Base-by-base conservation (phyloP, 2,888 invertebrate genomes). In the Pseudococcus longispinus region DNA sequence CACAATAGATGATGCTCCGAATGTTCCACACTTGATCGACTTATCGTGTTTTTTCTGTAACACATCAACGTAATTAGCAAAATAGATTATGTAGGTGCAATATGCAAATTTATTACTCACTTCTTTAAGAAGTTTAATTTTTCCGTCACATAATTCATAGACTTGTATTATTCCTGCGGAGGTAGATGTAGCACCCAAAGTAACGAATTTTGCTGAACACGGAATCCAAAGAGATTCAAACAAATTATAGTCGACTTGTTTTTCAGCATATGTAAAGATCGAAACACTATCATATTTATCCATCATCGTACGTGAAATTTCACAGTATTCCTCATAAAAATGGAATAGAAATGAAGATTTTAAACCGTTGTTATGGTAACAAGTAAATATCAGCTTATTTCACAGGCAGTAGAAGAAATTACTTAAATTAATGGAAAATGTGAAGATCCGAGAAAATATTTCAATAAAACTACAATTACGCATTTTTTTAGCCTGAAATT, bases 211-310 rank as follows among this genome's bases (percentile, higher is more conserved):
- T 0, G 98, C 96, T 3, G 97, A 97, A 90, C 95, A 95, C 0
- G 98, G 98, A 89, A 98, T 94, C 98, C 98, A 98, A 91, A 96
- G 96, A n/a, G 95, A 94, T 90, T 98, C 98, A 90, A 96, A 97
- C 32, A 97, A 91, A 0, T 96, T 96, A 91, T 96, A 98, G 90
- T 95, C 94, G 1, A 97, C 91, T 29, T 94, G 92, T 90, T 95
- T 95, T 90, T 97, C 95, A 51, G 95, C 93, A 90, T 98, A 97
- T 87, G 95, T 94, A 89, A 98, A 96, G 89, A 98, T 95, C 91
- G 97, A 97, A 0, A 98, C 97, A 89, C 96, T 97, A 83, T 88
- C 87, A 60, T 87, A 87, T 87, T 87, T 87, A 13, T 80, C 74
- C 87, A 88, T 87, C 29, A 82, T 60, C 9, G 23, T 60, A 1